Evolutionary conservation across 2,113 vertebrate genomes (phyloP), one percentile per base, ranked within the genome.

Genomic region (Strigops habroptila): DNA sequence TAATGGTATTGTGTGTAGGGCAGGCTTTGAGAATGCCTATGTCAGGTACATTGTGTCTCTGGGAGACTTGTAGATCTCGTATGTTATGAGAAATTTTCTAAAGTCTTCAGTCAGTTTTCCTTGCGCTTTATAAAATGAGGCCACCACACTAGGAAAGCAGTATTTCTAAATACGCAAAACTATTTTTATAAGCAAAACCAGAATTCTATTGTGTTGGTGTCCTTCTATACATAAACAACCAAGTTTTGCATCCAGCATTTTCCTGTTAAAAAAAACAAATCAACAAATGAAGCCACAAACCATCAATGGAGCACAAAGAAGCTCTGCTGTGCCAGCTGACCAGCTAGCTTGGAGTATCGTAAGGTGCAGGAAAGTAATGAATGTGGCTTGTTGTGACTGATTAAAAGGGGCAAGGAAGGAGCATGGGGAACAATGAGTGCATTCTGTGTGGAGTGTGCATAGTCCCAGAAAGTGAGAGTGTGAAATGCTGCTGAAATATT

Each of bases 401-500:
- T 95, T 91, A 86, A 78, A 87, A 90, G 48, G 91, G 91, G 82
- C 87, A 91, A 48, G 71, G 68, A 90, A 77, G 68, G 71, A 82
- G 82, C 82, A 67, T 24, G 43, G 27, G 69, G 88, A 95, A 95
- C 91, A 95, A 90, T 93, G 65, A 82, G 17, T 46, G 25, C 79
- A n/a, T 81, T 82, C 82, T 93, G 88, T 90, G 90, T 88, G 90
- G 87, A 91, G 80, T 79, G 88, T 93, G 91, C 52, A 19, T 78
- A 85, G 78, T 93, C 63, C 84, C 44, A 46, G 86, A 88, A 91
- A 96, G 81, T 57, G 55, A 86, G 57, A 68, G 64, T 80, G 81
- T 64, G 78, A 95, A 96, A 82, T 91, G 60, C 83, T 94, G 88
- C 86, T 97, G 97, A 96, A 96, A 94, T 95, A 96, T 96, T 92